Evolutionary conservation across 2,797 vertebrate genomes (phyloP).

Genomic region (Botia kubotai): DNA sequence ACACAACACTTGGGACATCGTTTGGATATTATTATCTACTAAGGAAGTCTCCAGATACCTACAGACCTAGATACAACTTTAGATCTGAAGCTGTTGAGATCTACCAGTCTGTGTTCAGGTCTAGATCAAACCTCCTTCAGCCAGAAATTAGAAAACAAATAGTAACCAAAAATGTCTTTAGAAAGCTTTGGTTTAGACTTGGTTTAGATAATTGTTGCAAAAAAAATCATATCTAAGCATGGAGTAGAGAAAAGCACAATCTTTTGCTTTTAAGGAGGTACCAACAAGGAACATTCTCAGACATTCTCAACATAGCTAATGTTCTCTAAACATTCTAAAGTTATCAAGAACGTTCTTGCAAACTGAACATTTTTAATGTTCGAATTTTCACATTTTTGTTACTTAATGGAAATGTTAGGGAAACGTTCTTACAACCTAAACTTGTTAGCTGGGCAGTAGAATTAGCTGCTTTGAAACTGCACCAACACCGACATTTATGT

Average conservation of each 20-base stretch:
- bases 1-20: conserved; percentile 35
- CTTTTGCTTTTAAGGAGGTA: not conserved
- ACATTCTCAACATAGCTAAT: no score
- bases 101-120: not conserved
- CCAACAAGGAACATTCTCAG: no score
- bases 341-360: no score
- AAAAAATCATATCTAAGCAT: not conserved
- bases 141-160: not conserved
- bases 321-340: no score
- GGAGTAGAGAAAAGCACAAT: not conserved
- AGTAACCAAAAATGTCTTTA: not conserved
- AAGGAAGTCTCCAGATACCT: conserved; percentile 12
- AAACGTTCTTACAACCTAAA: no score
- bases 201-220: not conserved
- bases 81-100: conserved; percentile 1
- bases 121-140: not conserved
- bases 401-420: no score
- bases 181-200: not conserved
- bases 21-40: conserved; percentile 43
- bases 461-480: not conserved
- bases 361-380: no score
- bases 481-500: not conserved
- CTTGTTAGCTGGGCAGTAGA: not conserved
- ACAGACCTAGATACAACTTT: conserved; percentile 4
- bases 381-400: no score